Evolutionary conservation across 2,113 vertebrate genomes (phyloP), one percentile per base, ranked within the genome.

Genomic region (Vicugna pacos): DNA sequence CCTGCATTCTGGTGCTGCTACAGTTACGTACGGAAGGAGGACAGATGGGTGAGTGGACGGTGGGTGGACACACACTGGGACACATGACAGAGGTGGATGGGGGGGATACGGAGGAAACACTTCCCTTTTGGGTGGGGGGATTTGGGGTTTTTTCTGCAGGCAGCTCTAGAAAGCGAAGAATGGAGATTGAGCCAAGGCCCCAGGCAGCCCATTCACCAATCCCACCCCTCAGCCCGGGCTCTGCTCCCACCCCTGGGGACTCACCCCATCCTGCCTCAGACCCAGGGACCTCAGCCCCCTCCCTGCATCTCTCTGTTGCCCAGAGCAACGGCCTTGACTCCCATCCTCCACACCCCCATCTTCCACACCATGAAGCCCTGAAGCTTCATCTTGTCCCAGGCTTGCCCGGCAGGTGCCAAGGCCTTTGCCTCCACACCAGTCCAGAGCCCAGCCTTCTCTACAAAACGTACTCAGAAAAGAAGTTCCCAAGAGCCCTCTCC

Each of bases 1-100:
- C 69, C 58, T 0, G 26, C 9, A 17, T 2, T 28, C 89, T 10
- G 4, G 92, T 0, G 24, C 20, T 17, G 14, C 9, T 4, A 1
- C 12, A 5, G 2, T 5, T 5, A 11, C 13, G 11, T 15, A 5
- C 11, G 81, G 62, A 48, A 26, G 30, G 48, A 77, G 46, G 32
- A 20, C 38, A n/a, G 60, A 6, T 1, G 2, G 52, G 8, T 1
- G 4, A 50, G 32, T 13, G 12, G 15, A 75, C 1, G 92, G 14
- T 3, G 9, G 81, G 48, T 15, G 20, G 84, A 76, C 5, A 70
- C 73, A 90, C 50, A 17, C 5, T 0, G 6, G 6, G 38, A 54
- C 26, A 58, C 76, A 67, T 1, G 67, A 22, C 24, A n/a, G 89
- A 65, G 35, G 48, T 2, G 20, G 60, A 2, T 10, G 38, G 56